phyloP scores from a whole-genome alignment of 2,797 vertebrate genomes.

The Oryzias sinensis region DNA sequence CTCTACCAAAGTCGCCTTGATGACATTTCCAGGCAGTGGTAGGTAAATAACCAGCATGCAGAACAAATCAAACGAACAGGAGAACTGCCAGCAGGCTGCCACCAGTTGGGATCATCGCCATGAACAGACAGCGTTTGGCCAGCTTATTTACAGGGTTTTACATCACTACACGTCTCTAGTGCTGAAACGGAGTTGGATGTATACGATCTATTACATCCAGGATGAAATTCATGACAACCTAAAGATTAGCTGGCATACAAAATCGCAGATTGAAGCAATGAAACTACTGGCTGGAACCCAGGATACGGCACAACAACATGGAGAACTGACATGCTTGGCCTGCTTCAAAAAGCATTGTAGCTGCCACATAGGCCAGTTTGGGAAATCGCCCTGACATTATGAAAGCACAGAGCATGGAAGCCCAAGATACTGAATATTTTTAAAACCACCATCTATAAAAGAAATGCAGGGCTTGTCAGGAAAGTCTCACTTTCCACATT shows the following conservation, averaged over 20 bases:
- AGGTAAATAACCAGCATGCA: conserved; percentile 55
- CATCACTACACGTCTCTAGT: conserved; percentile 20
- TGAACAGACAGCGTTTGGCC: conserved; percentile 41
- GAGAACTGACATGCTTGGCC: not conserved
- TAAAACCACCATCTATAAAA: too few species aligned
- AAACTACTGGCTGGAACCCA: conserved; percentile 15
- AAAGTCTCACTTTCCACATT: conserved; percentile 2
- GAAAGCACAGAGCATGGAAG: conserved; percentile 1
- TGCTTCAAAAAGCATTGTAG: conserved; percentile 14
- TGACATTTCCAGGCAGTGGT: conserved; percentile 56
- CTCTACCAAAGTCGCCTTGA: conserved; percentile 25
- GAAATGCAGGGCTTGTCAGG: not conserved
- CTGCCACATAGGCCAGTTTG: conserved; percentile 13
- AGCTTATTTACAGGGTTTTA: conserved; percentile 42
- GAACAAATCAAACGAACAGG: conserved; percentile 34
- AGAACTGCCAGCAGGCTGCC: conserved; percentile 42
- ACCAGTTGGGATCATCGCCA: conserved; percentile 37
- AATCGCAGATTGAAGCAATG: conserved; percentile 9
- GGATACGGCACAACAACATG: conserved; percentile 7
- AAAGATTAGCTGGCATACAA: not conserved
- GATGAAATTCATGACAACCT: not conserved
- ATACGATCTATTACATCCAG: not conserved
- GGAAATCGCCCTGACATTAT: conserved; percentile 5
- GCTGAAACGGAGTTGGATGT: not conserved
- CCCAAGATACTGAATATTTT: too few species aligned